Evolutionary conservation across 2,888 invertebrate genomes (phyloP).

Genomic region (Lasioglossum calceatum): DNA sequence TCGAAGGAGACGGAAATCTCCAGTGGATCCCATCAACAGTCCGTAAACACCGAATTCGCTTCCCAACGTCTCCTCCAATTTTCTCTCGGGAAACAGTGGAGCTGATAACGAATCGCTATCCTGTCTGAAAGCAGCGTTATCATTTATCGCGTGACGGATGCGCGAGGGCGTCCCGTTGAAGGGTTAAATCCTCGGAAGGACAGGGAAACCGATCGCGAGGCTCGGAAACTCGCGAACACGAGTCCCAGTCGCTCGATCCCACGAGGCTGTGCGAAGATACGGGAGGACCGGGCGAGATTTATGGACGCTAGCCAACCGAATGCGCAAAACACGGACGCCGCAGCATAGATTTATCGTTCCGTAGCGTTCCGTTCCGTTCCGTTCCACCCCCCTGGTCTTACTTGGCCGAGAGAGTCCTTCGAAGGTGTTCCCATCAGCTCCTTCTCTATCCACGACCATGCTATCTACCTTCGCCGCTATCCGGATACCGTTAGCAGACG

Average conservation of each 20-base stretch:
- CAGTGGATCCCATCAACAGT: not conserved
- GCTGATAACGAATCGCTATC: constrained; percentile 3
- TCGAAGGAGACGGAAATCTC: not conserved
- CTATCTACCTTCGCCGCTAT: not conserved
- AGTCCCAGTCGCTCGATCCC: constrained; percentile 38
- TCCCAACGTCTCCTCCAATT: not conserved
- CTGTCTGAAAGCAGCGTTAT: not conserved
- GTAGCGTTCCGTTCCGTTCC: constrained; percentile 72
- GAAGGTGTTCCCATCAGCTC: constrained; percentile 41
- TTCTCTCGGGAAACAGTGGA: not conserved
- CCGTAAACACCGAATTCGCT: not conserved
- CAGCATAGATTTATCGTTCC: constrained; percentile 79
- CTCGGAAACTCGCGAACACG: constrained; percentile 35
- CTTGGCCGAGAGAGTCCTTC: constrained; percentile 35
- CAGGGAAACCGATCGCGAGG: not conserved
- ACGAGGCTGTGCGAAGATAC: constrained; percentile 53
- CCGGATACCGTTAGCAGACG: not conserved
- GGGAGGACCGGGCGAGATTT: constrained; percentile 72
- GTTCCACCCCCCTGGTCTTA: constrained; percentile 12
- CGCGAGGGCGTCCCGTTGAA: not conserved
- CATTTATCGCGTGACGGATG: constrained; percentile 13
- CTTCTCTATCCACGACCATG: not conserved
- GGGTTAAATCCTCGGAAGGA: not conserved
- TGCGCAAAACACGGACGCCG: constrained; percentile 80
- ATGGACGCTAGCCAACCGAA: constrained; percentile 78